phyloP scores from a whole-genome alignment of 2,797 vertebrate species.

The Pipistrellus kuhlii region DNA sequence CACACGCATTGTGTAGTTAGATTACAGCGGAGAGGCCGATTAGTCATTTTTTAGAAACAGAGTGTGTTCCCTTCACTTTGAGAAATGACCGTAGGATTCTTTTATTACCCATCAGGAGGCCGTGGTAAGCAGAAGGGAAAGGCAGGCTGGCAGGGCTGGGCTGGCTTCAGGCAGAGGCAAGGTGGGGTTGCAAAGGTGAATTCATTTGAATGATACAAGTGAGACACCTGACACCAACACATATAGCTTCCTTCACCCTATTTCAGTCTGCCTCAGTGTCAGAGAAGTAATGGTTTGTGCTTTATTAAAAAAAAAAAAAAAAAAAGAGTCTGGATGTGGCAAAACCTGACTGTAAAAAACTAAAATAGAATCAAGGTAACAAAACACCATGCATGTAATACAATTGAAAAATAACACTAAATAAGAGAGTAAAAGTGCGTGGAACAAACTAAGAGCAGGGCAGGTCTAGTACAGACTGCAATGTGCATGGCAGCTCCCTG shows the following conservation, averaged over 20 bases:
- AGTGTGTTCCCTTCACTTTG: not conserved
- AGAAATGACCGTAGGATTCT: not conserved
- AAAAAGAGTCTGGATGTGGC: not conserved
- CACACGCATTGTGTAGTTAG: not conserved
- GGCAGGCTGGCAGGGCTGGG: accelerated
- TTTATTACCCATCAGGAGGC: not conserved
- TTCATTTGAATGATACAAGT: not conserved
- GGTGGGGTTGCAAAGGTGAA: not conserved
- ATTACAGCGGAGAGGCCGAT: slow-evolving; percentile 8
- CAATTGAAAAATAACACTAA: not conserved
- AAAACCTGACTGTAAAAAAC: not conserved
- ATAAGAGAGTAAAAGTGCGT: not conserved
- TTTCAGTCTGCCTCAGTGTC: not conserved
- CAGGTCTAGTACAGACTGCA: not conserved
- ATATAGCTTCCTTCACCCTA: not conserved
- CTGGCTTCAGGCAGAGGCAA: not conserved
- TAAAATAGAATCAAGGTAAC: not conserved
- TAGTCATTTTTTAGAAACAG: not conserved
- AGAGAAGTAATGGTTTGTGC: not conserved
- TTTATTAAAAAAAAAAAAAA: not conserved
- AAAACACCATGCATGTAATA: not conserved
- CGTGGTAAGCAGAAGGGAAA: not conserved
- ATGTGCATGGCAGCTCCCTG: not conserved
- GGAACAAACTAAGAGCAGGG: not conserved
- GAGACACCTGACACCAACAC: not conserved